Evolutionary conservation across 2,113 vertebrate species (phyloP).

Genomic region (Oxyruncus cristatus): DNA sequence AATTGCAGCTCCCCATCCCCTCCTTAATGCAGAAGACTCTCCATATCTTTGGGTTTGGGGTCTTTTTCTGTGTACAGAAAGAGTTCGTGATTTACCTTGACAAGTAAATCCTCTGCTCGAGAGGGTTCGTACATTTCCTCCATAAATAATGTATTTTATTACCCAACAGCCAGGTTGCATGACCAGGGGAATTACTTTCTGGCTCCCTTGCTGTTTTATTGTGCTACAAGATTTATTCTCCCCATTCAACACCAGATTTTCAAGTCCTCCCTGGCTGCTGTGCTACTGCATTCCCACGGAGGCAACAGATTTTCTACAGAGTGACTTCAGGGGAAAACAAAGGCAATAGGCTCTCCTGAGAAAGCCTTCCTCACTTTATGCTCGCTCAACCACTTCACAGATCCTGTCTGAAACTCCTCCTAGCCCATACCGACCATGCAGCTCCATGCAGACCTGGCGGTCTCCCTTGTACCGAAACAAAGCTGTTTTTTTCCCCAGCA

Average conservation of each 20-base stretch:
- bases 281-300: not conserved
- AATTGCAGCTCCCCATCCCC: not conserved
- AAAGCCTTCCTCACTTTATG: not conserved
- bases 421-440: accelerated
- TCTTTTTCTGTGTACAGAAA: not conserved
- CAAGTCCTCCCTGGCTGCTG: not conserved
- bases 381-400: not conserved
- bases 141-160: not conserved
- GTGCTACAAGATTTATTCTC: not conserved
- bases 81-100: not conserved
- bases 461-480: accelerated
- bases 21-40: not conserved
- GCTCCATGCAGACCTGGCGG: not conserved
- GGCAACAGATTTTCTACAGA: not conserved
- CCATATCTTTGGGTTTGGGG: not conserved
- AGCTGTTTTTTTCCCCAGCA: not conserved
- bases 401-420: not conserved
- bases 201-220: not conserved
- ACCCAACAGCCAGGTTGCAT: not conserved
- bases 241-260: not conserved
- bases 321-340: not conserved
- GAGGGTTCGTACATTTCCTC: not conserved
- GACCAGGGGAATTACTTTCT: not conserved
- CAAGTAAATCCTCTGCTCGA: not conserved
- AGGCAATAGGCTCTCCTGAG: not conserved